Percentiles rank a stretch among this genome's conserved stretches.
These are phyloP conservation scores for Metopia argyrocephala DNA, from an alignment of 2,888 invertebrate genomes.

Conservation along the genomic window DNA sequence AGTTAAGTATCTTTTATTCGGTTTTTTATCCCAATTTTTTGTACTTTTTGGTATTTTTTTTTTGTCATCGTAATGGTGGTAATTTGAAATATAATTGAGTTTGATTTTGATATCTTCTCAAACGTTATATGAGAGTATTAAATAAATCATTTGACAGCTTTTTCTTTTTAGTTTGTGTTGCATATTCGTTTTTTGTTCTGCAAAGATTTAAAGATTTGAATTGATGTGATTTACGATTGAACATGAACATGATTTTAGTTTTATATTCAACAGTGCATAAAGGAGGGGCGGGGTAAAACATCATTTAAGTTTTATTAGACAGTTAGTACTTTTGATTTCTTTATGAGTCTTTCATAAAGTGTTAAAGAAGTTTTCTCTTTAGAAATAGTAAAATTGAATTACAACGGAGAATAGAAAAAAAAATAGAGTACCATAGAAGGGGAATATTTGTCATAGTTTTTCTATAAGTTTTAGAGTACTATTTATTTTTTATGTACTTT, in stretches of 20 bases:
- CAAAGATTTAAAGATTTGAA: conserved; percentile 32
- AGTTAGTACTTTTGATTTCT: conserved; percentile 38
- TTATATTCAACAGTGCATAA: not conserved
- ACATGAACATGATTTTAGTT: conserved; percentile 21
- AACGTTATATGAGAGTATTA: conserved; percentile 54
- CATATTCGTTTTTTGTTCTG: not conserved
- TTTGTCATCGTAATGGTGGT: conserved; percentile 31
- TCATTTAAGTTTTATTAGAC: conserved; percentile 34
- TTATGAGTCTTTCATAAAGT: conserved; percentile 9
- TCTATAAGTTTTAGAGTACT: no score
- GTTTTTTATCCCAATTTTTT: not conserved
- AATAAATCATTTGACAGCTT: conserved; percentile 61
- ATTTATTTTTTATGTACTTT: no score
- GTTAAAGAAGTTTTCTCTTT: not conserved
- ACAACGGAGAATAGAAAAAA: no score
- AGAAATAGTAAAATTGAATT: no score
- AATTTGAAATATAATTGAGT: conserved; percentile 60
- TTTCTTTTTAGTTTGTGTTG: not conserved
- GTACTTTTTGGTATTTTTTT: not conserved
- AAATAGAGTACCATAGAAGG: no score
- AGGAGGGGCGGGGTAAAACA: not conserved
- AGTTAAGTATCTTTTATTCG: not conserved
- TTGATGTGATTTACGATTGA: conserved; percentile 30
- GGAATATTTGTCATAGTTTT: no score
- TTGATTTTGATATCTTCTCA: conserved; percentile 57